Conservation (phyloP, 2,888 invertebrate species). For the Nemoura dubitans region DNA sequence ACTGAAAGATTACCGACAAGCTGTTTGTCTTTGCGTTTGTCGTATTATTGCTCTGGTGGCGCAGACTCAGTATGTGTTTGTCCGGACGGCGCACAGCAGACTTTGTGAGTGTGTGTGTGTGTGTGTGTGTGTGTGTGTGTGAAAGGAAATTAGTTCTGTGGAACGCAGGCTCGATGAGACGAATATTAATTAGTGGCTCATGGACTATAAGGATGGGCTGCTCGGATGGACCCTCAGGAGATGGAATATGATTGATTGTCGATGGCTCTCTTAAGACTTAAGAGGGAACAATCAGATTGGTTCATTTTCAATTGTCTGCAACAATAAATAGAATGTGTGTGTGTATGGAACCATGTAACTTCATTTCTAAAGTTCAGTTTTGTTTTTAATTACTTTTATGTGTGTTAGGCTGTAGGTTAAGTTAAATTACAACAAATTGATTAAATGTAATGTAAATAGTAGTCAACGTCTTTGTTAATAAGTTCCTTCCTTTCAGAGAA, state of each 20-base stretch:
- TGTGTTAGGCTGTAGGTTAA: too few relatives aligned
- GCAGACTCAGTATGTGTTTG: background rate
- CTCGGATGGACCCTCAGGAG: background rate
- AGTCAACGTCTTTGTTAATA: too few relatives aligned
- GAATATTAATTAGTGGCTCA: slow-evolving; percentile 8
- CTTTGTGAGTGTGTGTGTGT: too few relatives aligned
- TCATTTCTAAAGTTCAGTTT: too few relatives aligned
- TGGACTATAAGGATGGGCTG: background rate
- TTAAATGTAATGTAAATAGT: too few relatives aligned
- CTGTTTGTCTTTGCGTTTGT: background rate
- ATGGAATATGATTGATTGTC: background rate
- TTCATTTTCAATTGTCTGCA: background rate
- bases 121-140: background rate
- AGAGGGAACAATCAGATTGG: background rate
- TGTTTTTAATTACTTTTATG: too few relatives aligned
- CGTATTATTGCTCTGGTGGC: background rate
- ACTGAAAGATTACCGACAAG: background rate
- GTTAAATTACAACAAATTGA: too few relatives aligned
- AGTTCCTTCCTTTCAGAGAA: too few relatives aligned
- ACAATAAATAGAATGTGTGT: background rate
- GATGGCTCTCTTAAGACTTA: background rate
- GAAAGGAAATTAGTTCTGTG: background rate
- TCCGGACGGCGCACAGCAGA: too few relatives aligned
- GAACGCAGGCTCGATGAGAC: background rate
- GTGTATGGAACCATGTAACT: too few relatives aligned